Evolutionary conservation across 2,113 vertebrate genomes (phyloP), one percentile per base, ranked within the genome.

Genomic region (Zosterops pallidus): DNA sequence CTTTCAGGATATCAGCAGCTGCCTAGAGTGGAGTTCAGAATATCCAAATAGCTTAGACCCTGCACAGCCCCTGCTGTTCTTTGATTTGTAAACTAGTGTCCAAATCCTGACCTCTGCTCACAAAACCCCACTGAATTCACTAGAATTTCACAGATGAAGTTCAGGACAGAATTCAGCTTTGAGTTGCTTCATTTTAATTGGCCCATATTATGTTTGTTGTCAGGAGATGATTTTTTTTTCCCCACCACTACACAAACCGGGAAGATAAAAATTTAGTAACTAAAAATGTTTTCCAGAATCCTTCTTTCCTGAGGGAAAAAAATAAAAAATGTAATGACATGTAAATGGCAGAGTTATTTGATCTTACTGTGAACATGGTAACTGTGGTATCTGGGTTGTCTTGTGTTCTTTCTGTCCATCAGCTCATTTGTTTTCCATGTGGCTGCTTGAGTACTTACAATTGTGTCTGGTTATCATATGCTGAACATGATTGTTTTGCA

Each of bases 401-500:
- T 79, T 21, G 47, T 70, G 57, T 20, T 89, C 78, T 67, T 76
- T 81, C 87, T 70, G 63, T 41, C 90, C 80, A 57, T 55, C 83
- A 94, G 86, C 69, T 84, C 49, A 60, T 86, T 96, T 92, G 69
- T 89, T 96, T 96, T 94, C 93, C 86, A 53, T 8, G 56, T 69
- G 76, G 76, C 72, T 96, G 94, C 67, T 68, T 41, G 75, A 49
- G 76, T 60, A 57, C 64, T 84, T 57, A 79, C 72, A 86, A 82
- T 78, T 79, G 76, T 96, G 26, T 86, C 47, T 92, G 83, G 92
- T 92, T 96, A 95, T 96, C 86, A 92, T 75, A 57, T 64, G 79
- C 76, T 83, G 88, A 95, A 93, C 46, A 42, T 79, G 89, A 89
- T 86, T 89, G 76, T 92, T 96, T 86, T 11, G 28, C 1, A 2